phyloP scores from a whole-genome alignment of 35 echinoderm and acorn worm genomes.

The Diadema setosum region DNA sequence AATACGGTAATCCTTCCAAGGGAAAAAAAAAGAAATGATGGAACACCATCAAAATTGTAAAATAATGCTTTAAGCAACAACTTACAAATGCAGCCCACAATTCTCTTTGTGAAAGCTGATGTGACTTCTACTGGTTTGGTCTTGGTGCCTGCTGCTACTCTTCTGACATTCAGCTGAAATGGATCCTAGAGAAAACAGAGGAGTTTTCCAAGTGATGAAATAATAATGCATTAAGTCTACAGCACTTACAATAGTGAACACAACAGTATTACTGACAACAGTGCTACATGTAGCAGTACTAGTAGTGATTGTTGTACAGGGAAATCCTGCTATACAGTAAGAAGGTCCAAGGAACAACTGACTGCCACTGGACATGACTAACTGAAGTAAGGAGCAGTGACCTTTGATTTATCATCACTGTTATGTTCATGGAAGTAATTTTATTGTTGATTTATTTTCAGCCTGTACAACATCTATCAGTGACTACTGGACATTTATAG shows the following conservation, averaged over 20 bases:
- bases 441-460: too few relatives aligned
- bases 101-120: conserved; percentile 91
- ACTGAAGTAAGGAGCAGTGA: too few relatives aligned
- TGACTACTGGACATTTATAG: too few relatives aligned
- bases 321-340: background rate
- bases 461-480: too few relatives aligned
- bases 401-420: too few relatives aligned
- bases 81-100: conserved; percentile 99
- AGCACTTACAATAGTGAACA: background rate
- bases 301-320: background rate
- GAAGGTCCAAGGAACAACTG: background rate
- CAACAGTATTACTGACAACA: background rate
- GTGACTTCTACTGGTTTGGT: conserved; percentile 68
- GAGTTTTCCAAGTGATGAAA: background rate
- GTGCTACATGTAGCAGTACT: background rate
- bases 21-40: too few relatives aligned
- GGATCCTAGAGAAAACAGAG: conserved; percentile 72
- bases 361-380: background rate
- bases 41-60: too few relatives aligned
- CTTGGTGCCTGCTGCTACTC: conserved; percentile 59
- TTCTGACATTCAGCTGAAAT: conserved; percentile 79
- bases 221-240: background rate
- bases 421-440: too few relatives aligned
- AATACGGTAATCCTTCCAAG: too few relatives aligned
- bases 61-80: too few relatives aligned